These are phyloP conservation scores for Stylophora pistillata DNA, from an alignment of 64 coral and sea anemone species.

Conservation along the genomic window DNA sequence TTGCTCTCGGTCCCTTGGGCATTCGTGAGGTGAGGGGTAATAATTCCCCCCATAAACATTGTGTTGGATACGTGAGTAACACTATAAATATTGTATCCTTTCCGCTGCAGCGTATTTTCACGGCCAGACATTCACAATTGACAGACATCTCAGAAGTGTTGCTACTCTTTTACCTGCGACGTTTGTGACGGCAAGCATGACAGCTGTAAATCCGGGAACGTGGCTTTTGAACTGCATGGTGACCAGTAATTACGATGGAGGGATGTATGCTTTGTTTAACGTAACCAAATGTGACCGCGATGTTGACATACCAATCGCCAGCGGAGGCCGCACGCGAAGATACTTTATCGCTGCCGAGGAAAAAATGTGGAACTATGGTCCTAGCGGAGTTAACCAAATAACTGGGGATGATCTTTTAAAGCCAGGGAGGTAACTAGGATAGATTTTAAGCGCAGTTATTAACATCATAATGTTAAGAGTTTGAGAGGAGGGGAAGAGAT, in stretches of 20 bases:
- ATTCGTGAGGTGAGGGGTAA: not conserved
- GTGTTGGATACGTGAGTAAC: no score
- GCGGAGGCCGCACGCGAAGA: constrained; percentile 56
- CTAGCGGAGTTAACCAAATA: constrained; percentile 76
- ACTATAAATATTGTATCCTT: no score
- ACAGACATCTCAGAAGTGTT: constrained; percentile 65
- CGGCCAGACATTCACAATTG: constrained; percentile 71
- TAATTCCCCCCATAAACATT: not conserved
- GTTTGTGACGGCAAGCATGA: constrained; percentile 82
- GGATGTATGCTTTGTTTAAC: constrained; percentile 85
- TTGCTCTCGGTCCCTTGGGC: no score
- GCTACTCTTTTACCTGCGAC: constrained; percentile 72
- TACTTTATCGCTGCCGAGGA: constrained; percentile 92
- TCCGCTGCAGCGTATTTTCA: constrained; percentile 73
- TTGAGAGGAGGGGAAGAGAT: no score
- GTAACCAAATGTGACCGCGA: constrained; percentile 53
- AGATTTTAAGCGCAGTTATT: not conserved
- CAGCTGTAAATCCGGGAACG: constrained; percentile 76
- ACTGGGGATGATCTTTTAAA: constrained; percentile 62
- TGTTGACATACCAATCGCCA: not conserved
- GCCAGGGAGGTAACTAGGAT: constrained; percentile 55
- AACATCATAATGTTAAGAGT: no score
- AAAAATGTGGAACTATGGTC: constrained; percentile 85
- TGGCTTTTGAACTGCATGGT: constrained; percentile 91
- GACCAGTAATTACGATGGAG: constrained; percentile 54